phyloP scores from a whole-genome alignment of 2,113 vertebrate genomes.

The Scortum barcoo region DNA sequence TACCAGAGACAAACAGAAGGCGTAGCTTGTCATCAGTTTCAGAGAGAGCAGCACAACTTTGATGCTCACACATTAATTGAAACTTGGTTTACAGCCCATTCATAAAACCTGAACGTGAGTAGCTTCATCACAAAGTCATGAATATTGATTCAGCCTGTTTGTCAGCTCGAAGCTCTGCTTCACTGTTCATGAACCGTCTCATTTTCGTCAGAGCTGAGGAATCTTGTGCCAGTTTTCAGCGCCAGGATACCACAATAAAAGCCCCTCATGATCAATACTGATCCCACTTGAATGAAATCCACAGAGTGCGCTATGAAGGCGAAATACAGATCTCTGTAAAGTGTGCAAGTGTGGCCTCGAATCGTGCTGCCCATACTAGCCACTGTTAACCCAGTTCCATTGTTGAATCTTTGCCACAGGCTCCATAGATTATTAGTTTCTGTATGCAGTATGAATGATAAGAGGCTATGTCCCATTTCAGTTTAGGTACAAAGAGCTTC shows the following conservation, averaged over 20 bases:
- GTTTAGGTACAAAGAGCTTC: constrained; percentile 71
- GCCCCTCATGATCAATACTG: constrained; percentile 60
- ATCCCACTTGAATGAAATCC: constrained; percentile 56
- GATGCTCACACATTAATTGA: constrained; percentile 57
- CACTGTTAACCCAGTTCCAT: constrained; percentile 76
- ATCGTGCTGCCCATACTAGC: constrained; percentile 50
- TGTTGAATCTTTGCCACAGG: constrained; percentile 74
- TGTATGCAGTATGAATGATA: constrained; percentile 71
- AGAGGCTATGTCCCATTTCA: constrained; percentile 70
- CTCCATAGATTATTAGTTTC: constrained; percentile 73
- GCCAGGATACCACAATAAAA: constrained; percentile 60
- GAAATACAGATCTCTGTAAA: constrained; percentile 46
- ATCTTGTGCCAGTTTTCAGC: constrained; percentile 53
- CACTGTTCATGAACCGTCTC: constrained; percentile 31
- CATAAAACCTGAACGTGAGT: constrained; percentile 44
- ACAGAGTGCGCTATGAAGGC: constrained; percentile 37
- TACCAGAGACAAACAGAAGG: constrained; percentile 40
- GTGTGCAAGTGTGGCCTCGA: constrained; percentile 27
- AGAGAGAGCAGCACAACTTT: constrained; percentile 45
- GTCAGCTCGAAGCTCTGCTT: constrained; percentile 41
- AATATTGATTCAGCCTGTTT: constrained; percentile 68
- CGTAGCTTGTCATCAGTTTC: constrained; percentile 52
- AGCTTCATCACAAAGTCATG: constrained; percentile 38
- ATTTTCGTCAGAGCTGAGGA: constrained; percentile 34
- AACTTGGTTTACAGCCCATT: constrained; percentile 59